Percentiles rank a stretch among this genome's conserved stretches.
Conservation (phyloP, 2,113 vertebrate genomes). For the Notothenia coriiceps region DNA sequence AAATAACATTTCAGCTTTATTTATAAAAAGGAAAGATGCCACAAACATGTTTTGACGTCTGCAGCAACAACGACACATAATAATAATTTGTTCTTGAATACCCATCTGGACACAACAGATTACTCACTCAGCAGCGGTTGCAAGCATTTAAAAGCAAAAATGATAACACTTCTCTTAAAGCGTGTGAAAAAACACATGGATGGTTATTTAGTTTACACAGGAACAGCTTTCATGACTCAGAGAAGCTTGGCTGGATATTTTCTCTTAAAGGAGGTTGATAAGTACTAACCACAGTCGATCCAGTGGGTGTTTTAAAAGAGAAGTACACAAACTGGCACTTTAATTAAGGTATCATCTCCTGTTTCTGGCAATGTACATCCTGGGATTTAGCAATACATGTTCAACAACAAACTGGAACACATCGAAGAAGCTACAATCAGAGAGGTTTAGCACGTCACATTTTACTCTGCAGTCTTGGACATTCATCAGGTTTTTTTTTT, state of each 20-base stretch:
- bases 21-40: not conserved
- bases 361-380: not conserved
- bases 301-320: not conserved
- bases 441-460: conserved; percentile 1
- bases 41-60: not conserved
- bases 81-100: conserved; percentile 10
- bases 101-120: not conserved
- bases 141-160: not conserved
- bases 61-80: not conserved
- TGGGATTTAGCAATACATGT: conserved; percentile 19
- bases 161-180: not conserved
- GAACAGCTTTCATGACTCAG: conserved; percentile 32
- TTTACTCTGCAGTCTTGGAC: not conserved
- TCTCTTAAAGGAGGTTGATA: not conserved
- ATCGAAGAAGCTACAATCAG: not conserved
- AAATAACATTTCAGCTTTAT: conserved; percentile 15
- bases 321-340: conserved; percentile 36
- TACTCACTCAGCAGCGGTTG: not conserved
- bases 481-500: not conserved
- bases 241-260: conserved; percentile 17
- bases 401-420: not conserved
- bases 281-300: conserved; percentile 9
- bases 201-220: conserved; percentile 12
- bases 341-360: conserved; percentile 18
- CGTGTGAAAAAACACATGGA: not conserved